Percentiles rank a stretch among this genome's conserved stretches.
Conservation (phyloP, 1,140 invertebrate genomes). For the Heliconius eleuchia region DNA sequence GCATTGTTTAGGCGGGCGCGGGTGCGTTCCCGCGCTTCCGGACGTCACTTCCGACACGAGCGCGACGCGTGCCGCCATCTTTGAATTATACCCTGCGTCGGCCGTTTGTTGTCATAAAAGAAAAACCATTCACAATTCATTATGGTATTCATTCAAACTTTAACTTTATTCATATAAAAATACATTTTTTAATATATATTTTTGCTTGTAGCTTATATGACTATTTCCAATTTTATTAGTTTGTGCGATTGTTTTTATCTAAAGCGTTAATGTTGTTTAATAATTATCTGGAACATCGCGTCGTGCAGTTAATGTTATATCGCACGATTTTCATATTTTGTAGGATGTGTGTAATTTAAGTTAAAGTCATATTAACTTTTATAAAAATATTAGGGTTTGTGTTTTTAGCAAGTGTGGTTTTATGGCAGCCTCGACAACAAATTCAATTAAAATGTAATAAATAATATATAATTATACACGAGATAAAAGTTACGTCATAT, state of each 20-base stretch:
- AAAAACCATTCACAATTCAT: constrained; percentile 51
- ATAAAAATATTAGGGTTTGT: background rate
- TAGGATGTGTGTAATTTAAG: constrained; percentile 54
- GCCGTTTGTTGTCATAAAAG: constrained; percentile 55
- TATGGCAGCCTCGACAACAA: no score
- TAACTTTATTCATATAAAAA: background rate
- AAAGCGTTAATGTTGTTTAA: constrained; percentile 71
- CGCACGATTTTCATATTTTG: constrained; percentile 43
- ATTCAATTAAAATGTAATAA: no score
- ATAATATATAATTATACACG: no score
- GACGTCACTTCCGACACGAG: constrained; percentile 71
- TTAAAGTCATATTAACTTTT: constrained; percentile 54
- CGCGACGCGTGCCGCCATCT: constrained; percentile 76
- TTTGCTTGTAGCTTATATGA: no score
- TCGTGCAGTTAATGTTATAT: constrained; percentile 55
- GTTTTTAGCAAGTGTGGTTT: background rate
- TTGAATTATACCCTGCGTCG: constrained; percentile 70
- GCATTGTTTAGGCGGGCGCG: constrained; percentile 73
- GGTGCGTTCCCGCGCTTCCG: constrained; percentile 71
- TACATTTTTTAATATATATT: background rate
- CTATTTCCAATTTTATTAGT: background rate
- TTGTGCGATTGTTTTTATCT: constrained; percentile 68
- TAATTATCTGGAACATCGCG: constrained; percentile 68
- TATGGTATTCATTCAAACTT: background rate
- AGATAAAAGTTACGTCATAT: no score